Conservation (phyloP, 2,797 vertebrate species). For the Streptopelia turtur region DNA sequence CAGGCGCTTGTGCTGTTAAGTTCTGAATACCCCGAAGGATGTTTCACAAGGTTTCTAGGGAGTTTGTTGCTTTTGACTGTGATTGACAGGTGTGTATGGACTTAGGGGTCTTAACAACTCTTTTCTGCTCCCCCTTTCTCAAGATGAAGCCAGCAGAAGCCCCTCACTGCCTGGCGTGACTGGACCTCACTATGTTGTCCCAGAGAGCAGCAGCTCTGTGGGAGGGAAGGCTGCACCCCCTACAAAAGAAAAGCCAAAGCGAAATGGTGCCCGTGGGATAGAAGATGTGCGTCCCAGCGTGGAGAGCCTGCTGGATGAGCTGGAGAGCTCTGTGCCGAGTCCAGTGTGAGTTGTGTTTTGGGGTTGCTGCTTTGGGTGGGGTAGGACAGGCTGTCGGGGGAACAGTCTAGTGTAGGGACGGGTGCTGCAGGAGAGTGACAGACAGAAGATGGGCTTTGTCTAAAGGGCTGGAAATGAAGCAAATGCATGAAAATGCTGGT, state of each 20-base stretch:
- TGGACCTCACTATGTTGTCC: slow-evolving; percentile 85
- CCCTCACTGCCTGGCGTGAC: slow-evolving; percentile 72
- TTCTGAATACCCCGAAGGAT: neutral
- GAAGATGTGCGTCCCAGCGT: slow-evolving; percentile 91
- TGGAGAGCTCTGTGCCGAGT: slow-evolving; percentile 92
- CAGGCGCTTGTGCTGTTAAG: neutral
- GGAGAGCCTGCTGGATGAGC: slow-evolving; percentile 92
- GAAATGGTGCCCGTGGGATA: slow-evolving; percentile 83
- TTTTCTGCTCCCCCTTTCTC: slow-evolving; percentile 8
- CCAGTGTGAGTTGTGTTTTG: slow-evolving; percentile 84
- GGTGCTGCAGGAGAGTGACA: neutral
- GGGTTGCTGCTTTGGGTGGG: neutral
- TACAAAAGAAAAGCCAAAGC: slow-evolving; percentile 87
- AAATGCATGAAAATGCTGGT: neutral
- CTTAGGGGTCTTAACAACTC: neutral
- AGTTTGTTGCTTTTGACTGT: neutral
- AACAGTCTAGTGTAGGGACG: neutral
- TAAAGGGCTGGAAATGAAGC: neutral
- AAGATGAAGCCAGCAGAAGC: slow-evolving; percentile 77
- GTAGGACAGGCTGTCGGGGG: neutral
- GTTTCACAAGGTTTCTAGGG: neutral
- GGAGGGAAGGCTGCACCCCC: slow-evolving; percentile 80
- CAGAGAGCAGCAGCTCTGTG: slow-evolving; percentile 83
- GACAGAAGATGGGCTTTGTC: neutral
- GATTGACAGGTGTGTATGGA: neutral